Percentiles rank a stretch among this genome's conserved stretches.
phyloP scores from a whole-genome alignment of 1,140 invertebrate species.

The Dreissena polymorpha region DNA sequence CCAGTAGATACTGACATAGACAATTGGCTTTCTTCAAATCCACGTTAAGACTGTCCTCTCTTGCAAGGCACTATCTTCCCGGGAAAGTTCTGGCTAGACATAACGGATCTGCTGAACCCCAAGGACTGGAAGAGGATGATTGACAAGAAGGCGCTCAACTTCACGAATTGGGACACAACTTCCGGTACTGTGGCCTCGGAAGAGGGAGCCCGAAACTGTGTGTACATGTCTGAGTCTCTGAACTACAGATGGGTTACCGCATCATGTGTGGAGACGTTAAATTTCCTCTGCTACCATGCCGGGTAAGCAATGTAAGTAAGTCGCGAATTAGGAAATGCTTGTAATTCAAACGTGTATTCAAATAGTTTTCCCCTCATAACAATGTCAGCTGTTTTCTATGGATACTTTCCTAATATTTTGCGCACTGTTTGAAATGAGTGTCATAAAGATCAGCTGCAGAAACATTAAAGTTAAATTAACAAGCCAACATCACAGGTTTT shows the following conservation, averaged over 20 bases:
- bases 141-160: not conserved
- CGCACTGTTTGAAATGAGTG: too few species aligned
- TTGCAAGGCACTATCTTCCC: conserved; percentile 1
- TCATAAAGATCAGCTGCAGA: too few species aligned
- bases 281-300: conserved; percentile 39
- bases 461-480: too few species aligned
- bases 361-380: too few species aligned
- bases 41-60: not conserved
- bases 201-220: conserved; percentile 11
- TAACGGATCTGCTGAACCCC: conserved; percentile 32
- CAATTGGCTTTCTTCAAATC: not conserved
- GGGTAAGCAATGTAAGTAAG: conserved; percentile 51
- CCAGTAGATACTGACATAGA: too few species aligned
- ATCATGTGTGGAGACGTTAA: conserved; percentile 22
- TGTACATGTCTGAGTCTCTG: conserved; percentile 6
- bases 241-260: conserved; percentile 10
- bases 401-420: too few species aligned
- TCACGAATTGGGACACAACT: conserved; percentile 6
- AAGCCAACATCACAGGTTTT: too few species aligned
- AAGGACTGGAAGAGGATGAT: conserved; percentile 38
- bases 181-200: not conserved
- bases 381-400: too few species aligned
- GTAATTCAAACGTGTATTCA: too few species aligned
- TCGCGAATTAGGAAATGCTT: too few species aligned
- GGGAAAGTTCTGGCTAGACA: conserved; percentile 34